Percentiles rank a stretch among this genome's conserved stretches.
These are phyloP conservation scores for Volucella inanis DNA, from an alignment of 2,888 invertebrate species.

Conservation along the genomic window DNA sequence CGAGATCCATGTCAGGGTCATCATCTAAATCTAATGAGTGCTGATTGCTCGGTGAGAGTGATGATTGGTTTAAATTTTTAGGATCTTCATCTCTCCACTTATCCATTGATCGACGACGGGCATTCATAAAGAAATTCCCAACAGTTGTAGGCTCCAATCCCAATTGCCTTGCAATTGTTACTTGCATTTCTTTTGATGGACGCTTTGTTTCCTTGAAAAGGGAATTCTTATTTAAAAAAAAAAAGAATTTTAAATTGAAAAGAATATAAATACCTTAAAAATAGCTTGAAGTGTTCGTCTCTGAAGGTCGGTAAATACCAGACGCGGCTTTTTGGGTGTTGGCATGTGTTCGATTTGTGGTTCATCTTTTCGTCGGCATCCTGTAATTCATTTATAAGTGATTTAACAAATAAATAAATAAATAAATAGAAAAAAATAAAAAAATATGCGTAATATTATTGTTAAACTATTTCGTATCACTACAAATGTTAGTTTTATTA, in stretches of 20 bases:
- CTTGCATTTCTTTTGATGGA: slow-evolving; percentile 99
- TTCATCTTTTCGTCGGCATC: slow-evolving; percentile 98
- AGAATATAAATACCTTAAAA: slow-evolving; percentile 91
- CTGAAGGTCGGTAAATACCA: slow-evolving; percentile 99
- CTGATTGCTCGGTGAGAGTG: slow-evolving; percentile 78
- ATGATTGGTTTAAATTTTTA: slow-evolving; percentile 77
- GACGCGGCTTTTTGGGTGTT: slow-evolving; percentile 99
- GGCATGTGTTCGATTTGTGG: slow-evolving; percentile 91
- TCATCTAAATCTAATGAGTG: slow-evolving; percentile 81
- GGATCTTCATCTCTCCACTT: slow-evolving; percentile 97
- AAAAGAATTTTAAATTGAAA: background rate
- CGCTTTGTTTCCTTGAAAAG: slow-evolving; percentile 95
- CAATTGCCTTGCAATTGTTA: slow-evolving; percentile 98
- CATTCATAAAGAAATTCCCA: slow-evolving; percentile 99
- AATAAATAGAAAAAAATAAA: background rate
- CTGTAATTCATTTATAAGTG: slow-evolving; percentile 83
- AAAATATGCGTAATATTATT: background rate
- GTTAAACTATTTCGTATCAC: background rate
- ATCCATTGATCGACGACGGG: slow-evolving; percentile 98
- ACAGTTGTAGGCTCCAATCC: slow-evolving; percentile 98
- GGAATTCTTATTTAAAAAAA: background rate
- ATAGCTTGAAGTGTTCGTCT: slow-evolving; percentile 99
- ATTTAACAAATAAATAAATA: background rate
- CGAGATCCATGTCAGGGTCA: slow-evolving; percentile 81
- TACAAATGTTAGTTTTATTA: background rate